Conservation (phyloP, 1,140 invertebrate species). For the Bombus consobrinus region DNA sequence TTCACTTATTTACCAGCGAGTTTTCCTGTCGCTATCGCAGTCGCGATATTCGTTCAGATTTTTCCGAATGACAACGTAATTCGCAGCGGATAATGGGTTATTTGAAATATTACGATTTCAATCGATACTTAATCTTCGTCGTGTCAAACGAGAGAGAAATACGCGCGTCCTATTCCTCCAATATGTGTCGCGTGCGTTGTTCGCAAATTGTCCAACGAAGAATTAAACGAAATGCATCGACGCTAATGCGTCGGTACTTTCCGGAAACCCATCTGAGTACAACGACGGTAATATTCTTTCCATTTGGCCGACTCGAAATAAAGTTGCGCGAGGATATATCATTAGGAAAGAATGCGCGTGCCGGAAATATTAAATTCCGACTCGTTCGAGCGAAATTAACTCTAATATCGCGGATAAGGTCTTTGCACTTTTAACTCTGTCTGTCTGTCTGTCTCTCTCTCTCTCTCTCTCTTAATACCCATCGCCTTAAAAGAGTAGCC, state of each 20-base stretch:
- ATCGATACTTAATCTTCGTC: not conserved
- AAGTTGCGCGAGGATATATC: conserved; percentile 41
- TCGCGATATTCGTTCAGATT: not conserved
- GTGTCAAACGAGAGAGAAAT: not conserved
- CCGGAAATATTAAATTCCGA: conserved; percentile 62
- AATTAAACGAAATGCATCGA: conserved; percentile 10
- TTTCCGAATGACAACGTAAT: not conserved
- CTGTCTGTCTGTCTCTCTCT: too few species aligned
- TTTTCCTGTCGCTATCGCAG: not conserved
- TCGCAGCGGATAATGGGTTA: not conserved
- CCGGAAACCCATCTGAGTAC: too few species aligned
- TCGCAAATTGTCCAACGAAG: not conserved
- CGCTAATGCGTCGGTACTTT: conserved; percentile 16
- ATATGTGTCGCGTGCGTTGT: not conserved
- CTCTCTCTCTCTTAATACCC: not conserved
- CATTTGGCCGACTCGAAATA: conserved; percentile 24
- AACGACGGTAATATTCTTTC: conserved; percentile 13
- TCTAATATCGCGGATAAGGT: conserved; percentile 13
- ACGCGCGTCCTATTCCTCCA: not conserved
- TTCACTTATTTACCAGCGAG: too few species aligned
- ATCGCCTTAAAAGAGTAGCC: too few species aligned
- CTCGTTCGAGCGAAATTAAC: conserved; percentile 18
- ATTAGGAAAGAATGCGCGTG: conserved; percentile 46
- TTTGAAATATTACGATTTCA: not conserved
- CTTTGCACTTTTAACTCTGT: conserved; percentile 3